Base-by-base conservation (phyloP, 2,797 vertebrate species). In the Pipistrellus kuhlii region DNA sequence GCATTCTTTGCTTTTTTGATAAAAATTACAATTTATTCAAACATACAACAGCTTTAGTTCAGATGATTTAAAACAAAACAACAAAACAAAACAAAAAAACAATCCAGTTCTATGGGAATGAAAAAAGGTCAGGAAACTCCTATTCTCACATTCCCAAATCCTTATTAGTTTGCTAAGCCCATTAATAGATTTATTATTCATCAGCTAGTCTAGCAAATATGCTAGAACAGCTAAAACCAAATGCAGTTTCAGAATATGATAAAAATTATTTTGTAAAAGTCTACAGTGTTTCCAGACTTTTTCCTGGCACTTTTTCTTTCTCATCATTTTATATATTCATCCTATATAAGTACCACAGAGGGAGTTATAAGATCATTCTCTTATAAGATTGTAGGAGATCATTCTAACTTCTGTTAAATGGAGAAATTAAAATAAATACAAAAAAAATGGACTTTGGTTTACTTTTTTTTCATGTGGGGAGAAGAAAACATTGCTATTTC, bases 371-470 rank as follows among this genome's bases (percentile, higher is more conserved):
- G 25, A 27, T 72, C 4, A 38, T 55, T 38, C 32, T 78, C 15
- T 13, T 78, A 78, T 17, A 38, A 77, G 51, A 35, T 35, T 78
- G 32, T 57, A 57, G 25, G 53, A 15, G 2, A 78, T 91, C 6
- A 8, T 85, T 32, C 46, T 88, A 13, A 92, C 62, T 66, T 51
- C 66, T 51, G 4, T 44, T 80, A 20, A 73, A 27, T 12, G 55
- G 18, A 59, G 1, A 51, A 87, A 84, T 87, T 90, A 20, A 75
- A 90, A 93, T 51, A 75, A 76, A 80, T 71, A 64, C 10, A 64
- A 80, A 76, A 59, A 89, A 86, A 44, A 66, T 77, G 6, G 7
- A 5, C 23, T 77, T 87, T 73, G 30, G 15, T 68, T 64, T 46
- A 90, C 48, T 68, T 89, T 38, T 35, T 41, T 85, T 84, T 82